These are phyloP conservation scores for Dryoscopus gambensis DNA, from an alignment of 2,113 vertebrate species.

Conservation along the genomic window DNA sequence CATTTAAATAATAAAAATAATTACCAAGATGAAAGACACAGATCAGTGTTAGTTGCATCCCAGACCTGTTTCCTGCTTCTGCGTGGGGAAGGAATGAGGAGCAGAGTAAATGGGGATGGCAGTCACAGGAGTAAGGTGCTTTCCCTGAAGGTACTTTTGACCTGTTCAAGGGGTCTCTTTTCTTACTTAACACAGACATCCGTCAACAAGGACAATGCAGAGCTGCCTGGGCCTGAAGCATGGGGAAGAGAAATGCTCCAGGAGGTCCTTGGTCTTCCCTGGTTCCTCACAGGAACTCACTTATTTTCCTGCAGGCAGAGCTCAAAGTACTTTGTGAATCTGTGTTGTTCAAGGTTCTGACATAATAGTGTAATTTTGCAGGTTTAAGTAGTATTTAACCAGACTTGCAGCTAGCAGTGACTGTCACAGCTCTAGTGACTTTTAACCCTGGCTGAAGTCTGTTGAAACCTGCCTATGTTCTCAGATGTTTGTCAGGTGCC, in stretches of 20 bases:
- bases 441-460: not conserved
- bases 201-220: not conserved
- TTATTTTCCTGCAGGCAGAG: not conserved
- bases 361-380: accelerated
- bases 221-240: not conserved
- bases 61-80: not conserved
- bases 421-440: not conserved
- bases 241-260: not conserved
- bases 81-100: not conserved
- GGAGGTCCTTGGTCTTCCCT: not conserved
- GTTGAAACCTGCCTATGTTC: not conserved
- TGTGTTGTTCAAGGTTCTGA: not conserved
- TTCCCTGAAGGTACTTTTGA: not conserved
- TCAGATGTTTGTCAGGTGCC: not conserved
- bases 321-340: not conserved
- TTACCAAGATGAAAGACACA: not conserved
- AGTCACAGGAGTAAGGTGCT: not conserved
- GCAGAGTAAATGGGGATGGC: not conserved
- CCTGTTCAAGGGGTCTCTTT: not conserved
- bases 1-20: conserved; percentile 13
- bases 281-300: not conserved
- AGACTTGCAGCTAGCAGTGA: not conserved
- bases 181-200: not conserved
- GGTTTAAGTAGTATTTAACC: not conserved
- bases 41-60: not conserved